Evolutionary conservation across 2,888 invertebrate species (phyloP).

Genomic region (Acronicta leporina): DNA sequence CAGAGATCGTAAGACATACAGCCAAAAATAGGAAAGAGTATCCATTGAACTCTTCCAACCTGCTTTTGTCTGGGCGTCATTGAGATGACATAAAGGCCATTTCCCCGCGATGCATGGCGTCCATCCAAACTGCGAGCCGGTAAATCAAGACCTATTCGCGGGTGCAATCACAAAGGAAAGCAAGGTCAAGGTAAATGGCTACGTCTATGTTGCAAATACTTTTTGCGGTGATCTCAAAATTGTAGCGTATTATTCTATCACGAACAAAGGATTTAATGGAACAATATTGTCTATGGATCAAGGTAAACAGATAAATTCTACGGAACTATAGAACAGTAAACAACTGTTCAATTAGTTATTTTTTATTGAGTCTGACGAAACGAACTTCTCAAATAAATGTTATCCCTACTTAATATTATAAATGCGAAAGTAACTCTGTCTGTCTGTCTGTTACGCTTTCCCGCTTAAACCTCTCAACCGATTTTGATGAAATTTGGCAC

Average conservation of each 20-base stretch:
- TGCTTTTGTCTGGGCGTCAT: constrained; percentile 71
- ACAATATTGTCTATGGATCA: constrained; percentile 6
- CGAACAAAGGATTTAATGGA: constrained; percentile 16
- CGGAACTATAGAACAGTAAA: not conserved
- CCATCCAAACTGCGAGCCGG: constrained; percentile 65
- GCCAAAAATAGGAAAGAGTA: constrained; percentile 52
- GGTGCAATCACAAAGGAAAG: constrained; percentile 32
- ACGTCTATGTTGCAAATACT: constrained; percentile 26
- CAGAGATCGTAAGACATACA: constrained; percentile 33
- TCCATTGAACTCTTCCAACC: constrained; percentile 44
- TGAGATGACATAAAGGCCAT: constrained; percentile 78
- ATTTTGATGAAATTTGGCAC: too few species aligned
- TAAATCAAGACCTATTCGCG: constrained; percentile 22
- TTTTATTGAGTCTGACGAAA: too few species aligned
- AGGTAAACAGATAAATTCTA: constrained; percentile 12
- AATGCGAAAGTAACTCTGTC: too few species aligned
- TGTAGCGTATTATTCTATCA: constrained; percentile 13
- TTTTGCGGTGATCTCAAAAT: constrained; percentile 22
- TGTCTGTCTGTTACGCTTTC: too few species aligned
- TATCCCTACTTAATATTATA: too few species aligned
- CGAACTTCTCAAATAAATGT: too few species aligned
- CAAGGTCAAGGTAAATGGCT: constrained; percentile 31
- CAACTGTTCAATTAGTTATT: too few species aligned
- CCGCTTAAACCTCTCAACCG: too few species aligned
- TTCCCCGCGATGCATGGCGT: constrained; percentile 75